Percentiles rank a stretch among this genome's conserved stretches.
Conservation (phyloP, 2,113 vertebrate genomes). For the Isichthys henryi region DNA sequence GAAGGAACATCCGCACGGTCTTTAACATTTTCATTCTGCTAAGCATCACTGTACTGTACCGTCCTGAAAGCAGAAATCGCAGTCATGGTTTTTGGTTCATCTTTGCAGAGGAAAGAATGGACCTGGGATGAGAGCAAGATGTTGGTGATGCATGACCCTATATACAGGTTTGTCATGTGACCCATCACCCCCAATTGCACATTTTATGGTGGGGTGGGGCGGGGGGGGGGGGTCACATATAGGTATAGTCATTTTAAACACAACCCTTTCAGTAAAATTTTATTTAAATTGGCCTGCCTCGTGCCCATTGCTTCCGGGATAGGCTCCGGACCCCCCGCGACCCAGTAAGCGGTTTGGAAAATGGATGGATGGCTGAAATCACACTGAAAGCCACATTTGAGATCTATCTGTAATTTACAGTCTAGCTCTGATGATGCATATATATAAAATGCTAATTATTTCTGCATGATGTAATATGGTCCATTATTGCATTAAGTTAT, state of each 20-base stretch:
- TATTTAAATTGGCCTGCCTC: neutral
- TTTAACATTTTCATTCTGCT: neutral
- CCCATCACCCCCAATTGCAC: neutral
- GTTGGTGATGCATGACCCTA: conserved; percentile 72
- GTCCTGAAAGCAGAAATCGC: neutral
- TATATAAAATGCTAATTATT: neutral
- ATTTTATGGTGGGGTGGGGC: neutral
- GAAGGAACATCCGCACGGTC: neutral
- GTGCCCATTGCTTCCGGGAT: no score
- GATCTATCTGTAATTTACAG: neutral
- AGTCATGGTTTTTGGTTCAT: neutral
- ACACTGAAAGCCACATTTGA: neutral
- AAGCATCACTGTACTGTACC: neutral
- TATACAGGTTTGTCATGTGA: conserved; percentile 63
- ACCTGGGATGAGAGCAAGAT: conserved; percentile 73
- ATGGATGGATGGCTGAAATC: no score
- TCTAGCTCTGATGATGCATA: neutral
- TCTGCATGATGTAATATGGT: neutral
- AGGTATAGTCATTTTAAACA: neutral
- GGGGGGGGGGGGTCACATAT: neutral
- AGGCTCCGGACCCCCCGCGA: no score
- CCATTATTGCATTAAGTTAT: neutral
- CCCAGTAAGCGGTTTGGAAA: no score
- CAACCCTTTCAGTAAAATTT: neutral
- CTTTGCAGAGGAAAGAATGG: conserved; percentile 75